A percentile compares a stretch with the other conserved stretches of the same genome.
Conservation (phyloP, 2,888 invertebrate species). For the Tetragonisca angustula region DNA sequence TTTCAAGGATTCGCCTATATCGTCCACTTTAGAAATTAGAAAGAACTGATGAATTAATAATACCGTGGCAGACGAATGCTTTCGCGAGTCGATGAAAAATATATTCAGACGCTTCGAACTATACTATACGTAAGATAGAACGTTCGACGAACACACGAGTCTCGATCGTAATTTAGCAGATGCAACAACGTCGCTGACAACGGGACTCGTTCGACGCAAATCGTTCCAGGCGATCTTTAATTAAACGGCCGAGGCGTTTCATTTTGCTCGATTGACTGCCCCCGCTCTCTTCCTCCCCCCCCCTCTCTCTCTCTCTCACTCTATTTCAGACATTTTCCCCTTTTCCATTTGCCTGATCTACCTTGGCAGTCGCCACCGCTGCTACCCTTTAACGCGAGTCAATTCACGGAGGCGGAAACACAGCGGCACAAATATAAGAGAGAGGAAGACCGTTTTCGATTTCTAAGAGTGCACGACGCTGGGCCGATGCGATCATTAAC, state of each 20-base stretch:
- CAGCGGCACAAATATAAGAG: constrained; percentile 47
- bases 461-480: constrained; percentile 52
- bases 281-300: neutral
- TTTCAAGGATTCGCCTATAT: no score
- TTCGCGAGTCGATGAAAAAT: neutral
- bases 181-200: neutral
- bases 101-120: neutral
- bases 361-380: neutral
- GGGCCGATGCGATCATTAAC: constrained; percentile 64
- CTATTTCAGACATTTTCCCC: constrained; percentile 35
- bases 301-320: neutral
- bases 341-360: constrained; percentile 38
- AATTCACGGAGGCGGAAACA: constrained; percentile 44
- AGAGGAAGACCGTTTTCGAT: constrained; percentile 55
- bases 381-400: constrained; percentile 52
- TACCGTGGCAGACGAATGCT: neutral
- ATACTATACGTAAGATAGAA: neutral
- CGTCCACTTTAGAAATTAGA: no score
- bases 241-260: constrained; percentile 20
- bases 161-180: constrained; percentile 8
- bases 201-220: neutral
- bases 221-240: constrained; percentile 34
- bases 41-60: no score
- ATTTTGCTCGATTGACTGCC: constrained; percentile 23
- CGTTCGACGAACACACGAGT: neutral